Evolutionary conservation across 1,140 invertebrate species (phyloP), one percentile per base, ranked within the genome.

Genomic region (Arctopsyche grandis): DNA sequence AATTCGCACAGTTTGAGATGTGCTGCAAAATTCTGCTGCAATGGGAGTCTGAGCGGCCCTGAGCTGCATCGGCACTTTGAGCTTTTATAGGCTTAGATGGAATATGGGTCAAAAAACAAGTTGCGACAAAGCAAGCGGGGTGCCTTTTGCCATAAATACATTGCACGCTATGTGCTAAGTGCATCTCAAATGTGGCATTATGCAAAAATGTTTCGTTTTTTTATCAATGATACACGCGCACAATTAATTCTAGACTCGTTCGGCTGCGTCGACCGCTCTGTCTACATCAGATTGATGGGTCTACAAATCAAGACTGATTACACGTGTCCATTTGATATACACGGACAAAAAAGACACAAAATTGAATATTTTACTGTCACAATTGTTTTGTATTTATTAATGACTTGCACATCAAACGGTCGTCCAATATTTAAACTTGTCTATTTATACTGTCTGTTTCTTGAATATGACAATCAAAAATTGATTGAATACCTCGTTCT

Each of bases 51-150:
- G 29, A 38, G 29, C 29, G 29, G 29, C 29, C 29, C 48, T 16
- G 48, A 52, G 29, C 48, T 52, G 48, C 48, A 52, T 52, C 48
- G 48, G 48, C 48, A 52, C 48, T 52, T 52, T 52, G 48, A 52
- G 48, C 48, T 52, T 66, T 22, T 9, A 66, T 66, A 26, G 63
- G 63, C 63, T 66, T 66, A 66, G 63, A 66, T 12, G 63, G 63
- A 26, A 66, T 24, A 66, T 66, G 63, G 63, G 63, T 66, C 63
- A 66, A 66, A 60, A 66, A 66, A 66, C 63, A 66, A 66, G 63
- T 66, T 14, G 9, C 24, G 9, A 26, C 63, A 22, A 26, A 19
- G 24, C 63, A 26, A 19, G 24, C 63, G 63, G 63, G 63, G 63
- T 66, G 63, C 63, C 19, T 24, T 66, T 24, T 66, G 21, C 24